These are phyloP conservation scores for Norana najaformis DNA, from an alignment of 2,888 invertebrate species.

Conservation along the genomic window DNA sequence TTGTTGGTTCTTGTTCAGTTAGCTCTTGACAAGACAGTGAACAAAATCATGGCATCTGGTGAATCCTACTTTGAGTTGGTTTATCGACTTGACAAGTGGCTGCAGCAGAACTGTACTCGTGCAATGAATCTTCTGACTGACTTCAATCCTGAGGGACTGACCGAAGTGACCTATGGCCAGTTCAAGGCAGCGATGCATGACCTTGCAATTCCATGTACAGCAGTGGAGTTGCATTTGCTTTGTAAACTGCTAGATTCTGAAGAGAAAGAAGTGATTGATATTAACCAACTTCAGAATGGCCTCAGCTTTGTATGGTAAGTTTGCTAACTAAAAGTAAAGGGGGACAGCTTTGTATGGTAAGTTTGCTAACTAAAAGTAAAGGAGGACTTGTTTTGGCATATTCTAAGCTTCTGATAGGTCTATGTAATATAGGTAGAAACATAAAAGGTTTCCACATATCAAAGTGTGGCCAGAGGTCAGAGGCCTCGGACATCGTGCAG, in stretches of 20 bases:
- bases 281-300: background rate
- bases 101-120: background rate
- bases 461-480: background rate
- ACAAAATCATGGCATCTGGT: background rate
- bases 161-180: background rate
- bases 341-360: background rate
- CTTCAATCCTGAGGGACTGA: background rate
- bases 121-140: background rate
- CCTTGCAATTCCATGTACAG: background rate
- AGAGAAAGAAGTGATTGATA: background rate
- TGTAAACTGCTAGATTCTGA: background rate
- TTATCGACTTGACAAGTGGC: slow-evolving; percentile 14
- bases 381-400: too few species aligned
- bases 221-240: background rate
- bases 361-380: background rate
- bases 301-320: background rate
- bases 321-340: too few species aligned
- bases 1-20: background rate
- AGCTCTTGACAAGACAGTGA: background rate
- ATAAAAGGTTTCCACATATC: background rate
- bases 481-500: background rate
- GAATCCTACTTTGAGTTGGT: background rate
- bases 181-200: slow-evolving; percentile 21
- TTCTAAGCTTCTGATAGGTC: background rate
- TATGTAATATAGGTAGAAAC: background rate